These are phyloP conservation scores for Trogon surrucura DNA, from an alignment of 2,113 vertebrate species.

Conservation along the genomic window DNA sequence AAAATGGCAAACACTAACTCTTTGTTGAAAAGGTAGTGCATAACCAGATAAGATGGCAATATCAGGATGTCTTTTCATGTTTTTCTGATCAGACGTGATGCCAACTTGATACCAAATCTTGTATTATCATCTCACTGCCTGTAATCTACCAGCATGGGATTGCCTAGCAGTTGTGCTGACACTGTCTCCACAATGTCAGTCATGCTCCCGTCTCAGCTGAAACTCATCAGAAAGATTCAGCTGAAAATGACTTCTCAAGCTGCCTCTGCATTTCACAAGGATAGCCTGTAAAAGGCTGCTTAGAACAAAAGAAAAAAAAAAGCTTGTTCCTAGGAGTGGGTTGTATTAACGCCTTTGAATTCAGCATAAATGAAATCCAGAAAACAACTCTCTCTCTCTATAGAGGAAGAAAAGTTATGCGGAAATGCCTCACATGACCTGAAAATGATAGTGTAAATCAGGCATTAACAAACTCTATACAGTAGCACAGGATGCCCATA, in stretches of 20 bases:
- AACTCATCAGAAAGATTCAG: neutral
- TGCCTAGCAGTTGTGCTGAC: neutral
- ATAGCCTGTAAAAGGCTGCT: neutral
- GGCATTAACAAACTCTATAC: neutral
- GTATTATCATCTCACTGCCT: neutral
- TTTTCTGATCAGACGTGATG: neutral
- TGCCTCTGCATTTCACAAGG: fast-evolving
- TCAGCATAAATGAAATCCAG: neutral
- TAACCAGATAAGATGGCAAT: neutral
- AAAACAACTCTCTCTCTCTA: neutral
- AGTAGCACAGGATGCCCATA: neutral
- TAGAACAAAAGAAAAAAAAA: neutral
- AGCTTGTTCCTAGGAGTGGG: fast-evolving
- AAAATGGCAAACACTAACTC: neutral
- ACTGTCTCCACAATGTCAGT: neutral
- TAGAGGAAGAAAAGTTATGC: neutral
- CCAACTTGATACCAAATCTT: neutral
- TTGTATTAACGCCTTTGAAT: neutral
- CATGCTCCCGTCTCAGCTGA: neutral
- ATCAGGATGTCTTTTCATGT: neutral
- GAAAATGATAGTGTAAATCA: neutral
- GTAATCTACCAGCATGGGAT: neutral
- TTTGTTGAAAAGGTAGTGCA: neutral
- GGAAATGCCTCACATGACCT: neutral
- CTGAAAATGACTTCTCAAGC: neutral